Conservation (phyloP, 2,888 invertebrate species). For the Sarcophaga rosellei region DNA sequence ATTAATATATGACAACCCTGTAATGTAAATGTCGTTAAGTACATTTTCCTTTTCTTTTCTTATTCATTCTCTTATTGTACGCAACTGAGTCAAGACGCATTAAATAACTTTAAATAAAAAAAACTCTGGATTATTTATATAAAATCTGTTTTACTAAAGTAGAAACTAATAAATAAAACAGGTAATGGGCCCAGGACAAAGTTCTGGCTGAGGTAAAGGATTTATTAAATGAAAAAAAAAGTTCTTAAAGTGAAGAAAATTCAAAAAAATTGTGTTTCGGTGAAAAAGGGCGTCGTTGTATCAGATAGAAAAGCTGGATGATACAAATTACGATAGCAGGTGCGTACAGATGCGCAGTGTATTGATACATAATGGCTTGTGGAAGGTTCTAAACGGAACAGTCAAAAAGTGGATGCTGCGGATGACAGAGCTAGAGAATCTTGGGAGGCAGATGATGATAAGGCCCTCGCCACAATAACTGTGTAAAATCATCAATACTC, state of each 20-base stretch:
- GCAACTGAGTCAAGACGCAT: too few species aligned
- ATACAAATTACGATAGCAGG: conserved; percentile 47
- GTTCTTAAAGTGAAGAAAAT: too few species aligned
- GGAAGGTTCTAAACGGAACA: conserved; percentile 40
- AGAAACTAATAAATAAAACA: not conserved
- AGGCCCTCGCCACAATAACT: conserved; percentile 35
- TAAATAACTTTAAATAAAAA: too few species aligned
- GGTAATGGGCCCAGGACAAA: conserved; percentile 13
- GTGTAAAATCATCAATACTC: conserved; percentile 35
- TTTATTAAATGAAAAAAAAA: too few species aligned
- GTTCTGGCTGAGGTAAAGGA: not conserved
- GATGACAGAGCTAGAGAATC: not conserved
- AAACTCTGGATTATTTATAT: too few species aligned
- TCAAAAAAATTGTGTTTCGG: too few species aligned
- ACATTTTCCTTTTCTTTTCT: too few species aligned
- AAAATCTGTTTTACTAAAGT: too few species aligned
- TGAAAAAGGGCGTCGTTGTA: conserved; percentile 38
- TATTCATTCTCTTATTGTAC: too few species aligned
- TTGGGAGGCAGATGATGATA: too few species aligned
- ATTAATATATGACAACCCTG: too few species aligned
- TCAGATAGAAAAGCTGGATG: conserved; percentile 54
- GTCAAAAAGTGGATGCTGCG: not conserved
- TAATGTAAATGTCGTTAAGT: too few species aligned
- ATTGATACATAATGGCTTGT: conserved; percentile 50
- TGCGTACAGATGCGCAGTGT: conserved; percentile 50